phyloP scores from a whole-genome alignment of 2,797 vertebrate species.

The Periparus ater region DNA sequence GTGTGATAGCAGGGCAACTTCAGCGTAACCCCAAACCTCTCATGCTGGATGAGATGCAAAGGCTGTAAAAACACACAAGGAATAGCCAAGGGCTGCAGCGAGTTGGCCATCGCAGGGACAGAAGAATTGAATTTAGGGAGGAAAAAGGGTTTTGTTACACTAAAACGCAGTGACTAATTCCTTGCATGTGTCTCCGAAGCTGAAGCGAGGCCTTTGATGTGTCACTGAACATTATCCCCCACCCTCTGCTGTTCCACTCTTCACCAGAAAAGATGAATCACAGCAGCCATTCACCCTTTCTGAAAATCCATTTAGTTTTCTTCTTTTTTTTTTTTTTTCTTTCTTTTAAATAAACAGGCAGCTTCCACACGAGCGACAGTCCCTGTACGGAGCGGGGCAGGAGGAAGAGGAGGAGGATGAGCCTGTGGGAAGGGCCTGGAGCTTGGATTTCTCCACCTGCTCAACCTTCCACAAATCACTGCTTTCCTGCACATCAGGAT shows the following conservation, averaged over 20 bases:
- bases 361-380: not conserved
- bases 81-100: fast-evolving
- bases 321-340: fast-evolving
- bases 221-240: conserved; percentile 39
- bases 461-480: not conserved
- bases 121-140: not conserved
- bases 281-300: not conserved
- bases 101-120: not conserved
- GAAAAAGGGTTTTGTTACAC: not conserved
- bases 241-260: conserved; percentile 46
- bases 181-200: not conserved
- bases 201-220: conserved; percentile 34
- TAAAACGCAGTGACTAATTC: not conserved
- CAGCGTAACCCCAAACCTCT: not conserved
- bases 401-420: not conserved
- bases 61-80: not conserved
- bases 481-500: not conserved
- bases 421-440: not conserved
- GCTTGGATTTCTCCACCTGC: not conserved
- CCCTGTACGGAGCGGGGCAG: fast-evolving
- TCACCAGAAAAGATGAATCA: conserved; percentile 66
- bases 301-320: not conserved
- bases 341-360: not conserved
- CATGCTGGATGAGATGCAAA: not conserved
- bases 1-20: fast-evolving